These are phyloP conservation scores for Lophura nycthemera DNA, from an alignment of 2,113 vertebrate species.

Conservation along the genomic window DNA sequence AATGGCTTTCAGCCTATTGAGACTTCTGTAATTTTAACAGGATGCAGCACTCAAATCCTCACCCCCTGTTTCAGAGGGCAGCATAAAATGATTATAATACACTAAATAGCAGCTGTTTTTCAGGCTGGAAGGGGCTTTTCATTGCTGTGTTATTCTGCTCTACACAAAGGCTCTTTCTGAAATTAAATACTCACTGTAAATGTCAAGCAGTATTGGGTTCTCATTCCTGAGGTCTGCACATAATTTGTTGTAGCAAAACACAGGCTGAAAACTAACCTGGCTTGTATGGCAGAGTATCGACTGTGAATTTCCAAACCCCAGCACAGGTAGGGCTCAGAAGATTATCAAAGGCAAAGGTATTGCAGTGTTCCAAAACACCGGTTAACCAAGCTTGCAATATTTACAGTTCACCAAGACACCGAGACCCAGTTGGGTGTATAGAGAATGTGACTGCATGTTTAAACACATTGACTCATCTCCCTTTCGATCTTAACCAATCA, in stretches of 20 bases:
- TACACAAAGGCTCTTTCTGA: background rate
- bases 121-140: background rate
- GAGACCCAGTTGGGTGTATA: background rate
- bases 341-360: background rate
- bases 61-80: background rate
- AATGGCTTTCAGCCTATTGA: background rate
- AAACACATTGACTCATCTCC: background rate
- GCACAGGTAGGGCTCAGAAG: background rate
- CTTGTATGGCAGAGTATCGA: background rate
- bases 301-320: slow-evolving; percentile 34
- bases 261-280: slow-evolving; percentile 6
- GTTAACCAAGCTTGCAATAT: background rate
- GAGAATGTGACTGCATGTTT: background rate
- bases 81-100: background rate
- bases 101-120: background rate
- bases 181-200: slow-evolving; percentile 8
- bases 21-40: slow-evolving; percentile 40
- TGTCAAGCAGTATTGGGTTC: background rate
- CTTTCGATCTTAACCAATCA: slow-evolving; percentile 9
- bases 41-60: background rate
- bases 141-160: background rate
- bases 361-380: background rate
- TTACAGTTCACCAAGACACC: background rate
- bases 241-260: background rate
- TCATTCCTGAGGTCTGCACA: slow-evolving; percentile 7